Evolutionary conservation across 2,888 invertebrate species (phyloP).

Genomic region (Rhagophthalmus giganteus): DNA sequence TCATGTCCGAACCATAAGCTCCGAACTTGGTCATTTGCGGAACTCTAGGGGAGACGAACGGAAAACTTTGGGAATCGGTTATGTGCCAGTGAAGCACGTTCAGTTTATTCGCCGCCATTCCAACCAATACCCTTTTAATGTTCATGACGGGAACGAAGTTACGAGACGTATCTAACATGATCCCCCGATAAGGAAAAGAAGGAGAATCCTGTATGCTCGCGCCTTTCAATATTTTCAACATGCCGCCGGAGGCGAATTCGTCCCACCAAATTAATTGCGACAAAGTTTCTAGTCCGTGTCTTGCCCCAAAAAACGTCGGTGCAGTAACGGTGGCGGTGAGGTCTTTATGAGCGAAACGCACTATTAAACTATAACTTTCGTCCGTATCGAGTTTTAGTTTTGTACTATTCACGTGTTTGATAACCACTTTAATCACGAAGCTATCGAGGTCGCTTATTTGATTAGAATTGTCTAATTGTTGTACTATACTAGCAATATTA

Average conservation of each 20-base stretch:
- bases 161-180: constrained; percentile 88
- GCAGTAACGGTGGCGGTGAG: constrained; percentile 67
- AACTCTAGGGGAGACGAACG: constrained; percentile 74
- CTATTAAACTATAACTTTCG: constrained; percentile 72
- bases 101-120: constrained; percentile 86
- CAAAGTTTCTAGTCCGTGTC: constrained; percentile 76
- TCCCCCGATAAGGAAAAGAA: constrained; percentile 76
- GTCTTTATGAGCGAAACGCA: constrained; percentile 55
- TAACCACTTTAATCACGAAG: constrained; percentile 59
- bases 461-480: constrained; percentile 37
- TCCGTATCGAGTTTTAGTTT: constrained; percentile 69
- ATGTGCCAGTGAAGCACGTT: constrained; percentile 95
- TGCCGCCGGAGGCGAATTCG: constrained; percentile 61
- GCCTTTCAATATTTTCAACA: constrained; percentile 66
- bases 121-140: constrained; percentile 75
- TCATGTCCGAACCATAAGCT: constrained; percentile 75
- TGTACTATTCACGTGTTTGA: constrained; percentile 57
- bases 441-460: constrained; percentile 45
- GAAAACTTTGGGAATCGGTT: constrained; percentile 91
- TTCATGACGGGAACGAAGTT: constrained; percentile 81
- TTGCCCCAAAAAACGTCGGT: constrained; percentile 74
- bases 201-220: constrained; percentile 78
- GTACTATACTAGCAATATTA: constrained; percentile 44
- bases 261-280: constrained; percentile 83
- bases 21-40: constrained; percentile 83